phyloP scores from a whole-genome alignment of 53 echinoderm and acorn worm species.

The Paracentrotus lividus region DNA sequence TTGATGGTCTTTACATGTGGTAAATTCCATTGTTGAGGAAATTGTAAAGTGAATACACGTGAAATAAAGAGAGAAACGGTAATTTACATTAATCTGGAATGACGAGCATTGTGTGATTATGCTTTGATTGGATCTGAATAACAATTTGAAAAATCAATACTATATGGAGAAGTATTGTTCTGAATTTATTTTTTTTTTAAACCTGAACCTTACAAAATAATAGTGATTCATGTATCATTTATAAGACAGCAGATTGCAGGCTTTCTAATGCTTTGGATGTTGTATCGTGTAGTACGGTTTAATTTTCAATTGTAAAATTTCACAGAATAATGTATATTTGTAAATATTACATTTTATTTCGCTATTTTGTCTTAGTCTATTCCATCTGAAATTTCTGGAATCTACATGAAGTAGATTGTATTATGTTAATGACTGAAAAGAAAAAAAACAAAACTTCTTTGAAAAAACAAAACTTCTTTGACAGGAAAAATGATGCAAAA shows the following conservation, averaged over 20 bases:
- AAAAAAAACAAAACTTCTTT: no score
- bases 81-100: constrained; percentile 9
- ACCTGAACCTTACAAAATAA: no score
- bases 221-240: no score
- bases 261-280: no score
- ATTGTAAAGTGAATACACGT: neutral
- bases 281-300: neutral
- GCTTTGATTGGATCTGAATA: constrained; percentile 16
- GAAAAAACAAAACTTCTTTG: no score
- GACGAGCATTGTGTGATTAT: neutral
- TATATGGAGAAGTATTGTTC: neutral
- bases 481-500: neutral
- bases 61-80: neutral
- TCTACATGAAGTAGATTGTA: neutral
- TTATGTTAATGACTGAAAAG: neutral
- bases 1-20: neutral
- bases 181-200: neutral
- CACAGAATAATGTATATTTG: neutral
- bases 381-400: neutral
- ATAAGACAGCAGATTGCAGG: no score
- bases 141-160: neutral
- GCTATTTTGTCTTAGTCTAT: neutral
- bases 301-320: neutral
- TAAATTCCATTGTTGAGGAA: neutral
- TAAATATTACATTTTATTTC: neutral